Conservation (phyloP, 2,113 vertebrate species). For the Syngnathus floridae region DNA sequence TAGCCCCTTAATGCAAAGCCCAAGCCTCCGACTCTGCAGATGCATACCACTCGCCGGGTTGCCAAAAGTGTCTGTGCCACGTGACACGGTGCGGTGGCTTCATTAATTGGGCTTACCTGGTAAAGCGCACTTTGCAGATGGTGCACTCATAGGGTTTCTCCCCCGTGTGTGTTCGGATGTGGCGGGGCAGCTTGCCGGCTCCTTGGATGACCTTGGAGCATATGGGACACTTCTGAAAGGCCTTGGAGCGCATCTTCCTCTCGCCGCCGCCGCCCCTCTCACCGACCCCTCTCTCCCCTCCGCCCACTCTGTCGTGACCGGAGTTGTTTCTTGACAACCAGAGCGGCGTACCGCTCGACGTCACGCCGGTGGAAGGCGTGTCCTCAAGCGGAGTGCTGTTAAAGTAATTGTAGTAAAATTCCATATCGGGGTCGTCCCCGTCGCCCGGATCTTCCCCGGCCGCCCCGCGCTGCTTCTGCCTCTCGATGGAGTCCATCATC, state of each 20-base stretch:
- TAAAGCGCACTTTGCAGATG: conserved; percentile 86
- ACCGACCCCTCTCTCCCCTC: conserved; percentile 27
- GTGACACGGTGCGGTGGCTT: conserved; percentile 51
- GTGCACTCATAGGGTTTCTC: conserved; percentile 97
- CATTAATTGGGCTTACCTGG: conserved; percentile 71
- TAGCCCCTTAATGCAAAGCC: conserved; percentile 46
- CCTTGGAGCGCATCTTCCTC: conserved; percentile 98
- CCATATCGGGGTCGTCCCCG: conserved; percentile 87
- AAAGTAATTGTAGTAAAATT: conserved; percentile 99
- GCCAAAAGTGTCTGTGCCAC: conserved; percentile 54
- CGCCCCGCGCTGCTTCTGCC: conserved; percentile 64
- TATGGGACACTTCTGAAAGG: conserved; percentile 99
- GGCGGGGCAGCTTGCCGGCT: conserved; percentile 87
- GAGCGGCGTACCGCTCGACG: conserved; percentile 82
- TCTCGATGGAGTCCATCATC: conserved; percentile 89
- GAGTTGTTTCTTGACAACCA: conserved; percentile 67
- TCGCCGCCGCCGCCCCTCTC: conserved; percentile 58
- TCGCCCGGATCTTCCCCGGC: conserved; percentile 76
- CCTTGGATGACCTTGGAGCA: conserved; percentile 97
- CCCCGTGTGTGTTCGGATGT: conserved; percentile 97
- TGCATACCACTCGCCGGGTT: conserved; percentile 32
- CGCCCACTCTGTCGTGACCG: conserved; percentile 61
- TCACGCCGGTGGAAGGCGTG: conserved; percentile 54
- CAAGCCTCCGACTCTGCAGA: conserved; percentile 50
- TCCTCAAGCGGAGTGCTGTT: conserved; percentile 78